A percentile compares a stretch with the other conserved stretches of the same genome.
These are phyloP conservation scores for Achroia grisella DNA, from an alignment of 1,140 invertebrate species.

Conservation along the genomic window DNA sequence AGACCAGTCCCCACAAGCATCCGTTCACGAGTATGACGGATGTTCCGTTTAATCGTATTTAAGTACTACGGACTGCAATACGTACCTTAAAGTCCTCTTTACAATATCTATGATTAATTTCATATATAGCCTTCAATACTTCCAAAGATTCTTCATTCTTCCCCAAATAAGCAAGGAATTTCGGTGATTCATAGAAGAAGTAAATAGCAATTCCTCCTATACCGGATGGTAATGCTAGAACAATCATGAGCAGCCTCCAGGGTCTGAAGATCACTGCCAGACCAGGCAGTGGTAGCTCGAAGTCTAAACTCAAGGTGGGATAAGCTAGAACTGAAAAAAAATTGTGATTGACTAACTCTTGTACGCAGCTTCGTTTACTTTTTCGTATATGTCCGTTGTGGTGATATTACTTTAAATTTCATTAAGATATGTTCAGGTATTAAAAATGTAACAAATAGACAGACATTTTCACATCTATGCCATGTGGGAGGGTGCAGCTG, in stretches of 20 bases:
- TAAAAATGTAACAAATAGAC: too few species aligned
- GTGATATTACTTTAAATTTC: too few species aligned
- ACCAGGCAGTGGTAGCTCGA: slow-evolving; percentile 31
- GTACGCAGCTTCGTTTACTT: too few species aligned
- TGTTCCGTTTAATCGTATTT: too few species aligned
- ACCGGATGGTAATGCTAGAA: slow-evolving; percentile 78
- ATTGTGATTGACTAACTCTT: too few species aligned
- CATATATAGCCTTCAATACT: slow-evolving; percentile 73
- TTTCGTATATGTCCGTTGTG: too few species aligned
- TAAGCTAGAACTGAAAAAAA: slow-evolving; percentile 58
- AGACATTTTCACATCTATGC: too few species aligned
- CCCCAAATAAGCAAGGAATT: slow-evolving; percentile 77
- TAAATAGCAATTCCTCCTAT: slow-evolving; percentile 75
- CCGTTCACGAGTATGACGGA: too few species aligned
- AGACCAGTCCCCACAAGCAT: too few species aligned
- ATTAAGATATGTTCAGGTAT: too few species aligned
- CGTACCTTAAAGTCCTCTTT: slow-evolving; percentile 43
- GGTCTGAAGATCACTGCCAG: slow-evolving; percentile 70
- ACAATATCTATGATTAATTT: slow-evolving; percentile 52
- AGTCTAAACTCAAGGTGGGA: slow-evolving; percentile 55
- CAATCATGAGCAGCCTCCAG: slow-evolving; percentile 80
- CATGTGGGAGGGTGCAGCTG: too few species aligned
- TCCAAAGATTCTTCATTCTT: slow-evolving; percentile 74
- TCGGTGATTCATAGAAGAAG: slow-evolving; percentile 82
- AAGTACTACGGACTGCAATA: too few species aligned